Evolutionary conservation across 2,888 invertebrate species (phyloP).

Genomic region (Allophyes oxyacanthae): DNA sequence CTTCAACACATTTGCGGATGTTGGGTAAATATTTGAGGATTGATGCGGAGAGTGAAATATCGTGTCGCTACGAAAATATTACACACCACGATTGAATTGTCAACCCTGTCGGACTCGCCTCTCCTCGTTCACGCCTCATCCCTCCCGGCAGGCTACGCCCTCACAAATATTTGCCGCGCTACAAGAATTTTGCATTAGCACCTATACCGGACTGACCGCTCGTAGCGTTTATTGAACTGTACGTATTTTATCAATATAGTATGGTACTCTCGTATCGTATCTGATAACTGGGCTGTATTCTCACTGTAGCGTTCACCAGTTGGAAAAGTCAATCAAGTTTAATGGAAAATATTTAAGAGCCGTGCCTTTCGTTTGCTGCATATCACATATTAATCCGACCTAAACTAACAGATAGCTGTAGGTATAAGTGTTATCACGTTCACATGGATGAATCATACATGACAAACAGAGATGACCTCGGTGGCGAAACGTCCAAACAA

Average conservation of each 20-base stretch:
- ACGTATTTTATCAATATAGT: constrained; percentile 54
- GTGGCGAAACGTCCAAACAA: constrained; percentile 67
- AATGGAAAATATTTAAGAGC: constrained; percentile 52
- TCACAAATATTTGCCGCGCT: constrained; percentile 75
- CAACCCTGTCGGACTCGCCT: constrained; percentile 53
- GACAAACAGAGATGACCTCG: constrained; percentile 70
- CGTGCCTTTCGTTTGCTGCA: constrained; percentile 18
- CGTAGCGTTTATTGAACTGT: constrained; percentile 70
- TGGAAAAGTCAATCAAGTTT: constrained; percentile 49
- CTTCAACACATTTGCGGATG: constrained; percentile 27
- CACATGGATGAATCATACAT: constrained; percentile 71
- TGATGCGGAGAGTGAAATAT: constrained; percentile 41
- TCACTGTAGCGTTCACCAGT: constrained; percentile 45
- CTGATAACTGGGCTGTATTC: constrained; percentile 33
- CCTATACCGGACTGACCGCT: constrained; percentile 67
- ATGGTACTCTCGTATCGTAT: constrained; percentile 34
- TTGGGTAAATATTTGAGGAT: constrained; percentile 29
- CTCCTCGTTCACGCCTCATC: constrained; percentile 51
- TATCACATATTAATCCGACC: constrained; percentile 25
- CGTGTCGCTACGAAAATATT: constrained; percentile 44
- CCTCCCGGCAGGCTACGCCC: constrained; percentile 64
- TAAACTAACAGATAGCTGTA: constrained; percentile 34
- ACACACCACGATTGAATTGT: constrained; percentile 47
- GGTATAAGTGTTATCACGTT: constrained; percentile 54
- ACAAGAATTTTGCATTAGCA: constrained; percentile 83